Base-by-base conservation (phyloP, 2,888 invertebrate genomes). In the Ischnura elegans region DNA sequence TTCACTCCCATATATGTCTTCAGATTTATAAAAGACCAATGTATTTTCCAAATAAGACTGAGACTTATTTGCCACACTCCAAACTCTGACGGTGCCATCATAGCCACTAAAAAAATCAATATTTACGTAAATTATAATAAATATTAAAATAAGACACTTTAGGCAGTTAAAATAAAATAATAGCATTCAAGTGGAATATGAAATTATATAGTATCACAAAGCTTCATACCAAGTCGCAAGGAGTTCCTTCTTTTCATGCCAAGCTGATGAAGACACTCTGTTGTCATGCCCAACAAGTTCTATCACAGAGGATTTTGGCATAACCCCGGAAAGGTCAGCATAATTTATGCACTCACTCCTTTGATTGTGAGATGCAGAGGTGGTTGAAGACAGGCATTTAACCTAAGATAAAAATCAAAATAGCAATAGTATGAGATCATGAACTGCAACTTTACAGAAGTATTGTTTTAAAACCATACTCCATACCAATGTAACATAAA, bases 81-180 rank as follows among this genome's bases (percentile, higher is more conserved):
- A 97, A 25, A 97, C 95, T 42, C 97, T 95, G 0, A 97, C 96
- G 2, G 97, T 97, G n/a, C 97, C 97, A 95, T 97, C 97, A 95
- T 96, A 97, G 0, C 97, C 97, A 95, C 97, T 96, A 95, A 21
- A 95, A 93, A 61, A 16, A 93, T 61, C 93, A 84, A 51, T 5
- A 86, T 93, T 21, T 85, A 36, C 0, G 6, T 25, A 76, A n/a
- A 66, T 25, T 6, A 42, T 5, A 45, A 16, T n/a, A 8, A 43
- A 42, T 5, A 45, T n/a, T n/a, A 8, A 43, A 13, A 43, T n/a
- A 86, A 47, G 13, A 2, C 42, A 36, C n/a, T 45, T 2, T 51
- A n/a, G 1, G 36, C 3, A 55, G 8, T 1, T 76, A 76, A 36
- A 36, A 6, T 16, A 61, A 61, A 61, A 36, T 36, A 10, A 29